A percentile compares a stretch with the other conserved stretches of the same genome.
phyloP scores from a whole-genome alignment of 2,888 invertebrate species.

The Ashinkailepas kermadecensis region DNA sequence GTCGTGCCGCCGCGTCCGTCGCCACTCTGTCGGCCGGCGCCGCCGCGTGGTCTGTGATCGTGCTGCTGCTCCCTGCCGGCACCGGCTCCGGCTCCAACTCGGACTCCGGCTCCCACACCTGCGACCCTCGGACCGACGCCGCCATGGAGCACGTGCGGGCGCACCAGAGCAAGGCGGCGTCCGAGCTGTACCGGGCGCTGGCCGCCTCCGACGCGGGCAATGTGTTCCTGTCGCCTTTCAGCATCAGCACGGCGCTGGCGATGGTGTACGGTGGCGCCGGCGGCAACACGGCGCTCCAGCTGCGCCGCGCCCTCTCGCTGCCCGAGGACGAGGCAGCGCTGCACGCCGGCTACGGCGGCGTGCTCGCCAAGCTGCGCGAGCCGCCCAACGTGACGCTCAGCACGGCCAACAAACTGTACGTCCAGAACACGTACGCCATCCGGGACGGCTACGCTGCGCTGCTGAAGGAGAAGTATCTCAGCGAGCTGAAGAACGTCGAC shows the following conservation, averaged over 20 bases:
- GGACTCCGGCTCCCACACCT: background rate
- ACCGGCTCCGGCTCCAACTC: background rate
- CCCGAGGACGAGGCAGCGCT: background rate
- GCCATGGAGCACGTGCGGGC: background rate
- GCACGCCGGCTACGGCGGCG: background rate
- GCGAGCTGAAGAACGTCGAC: conserved; percentile 45
- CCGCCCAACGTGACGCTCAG: conserved; percentile 56
- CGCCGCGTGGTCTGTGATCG: background rate
- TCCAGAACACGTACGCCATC: conserved; percentile 49
- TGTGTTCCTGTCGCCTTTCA: conserved; percentile 80
- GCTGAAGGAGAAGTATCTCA: conserved; percentile 54
- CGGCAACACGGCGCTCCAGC: conserved; percentile 58
- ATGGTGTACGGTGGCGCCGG: conserved; percentile 70
- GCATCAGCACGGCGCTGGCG: conserved; percentile 68
- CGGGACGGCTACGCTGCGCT: conserved; percentile 50
- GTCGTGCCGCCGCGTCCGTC: background rate
- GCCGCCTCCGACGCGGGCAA: conserved; percentile 44
- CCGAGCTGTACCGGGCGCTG: background rate
- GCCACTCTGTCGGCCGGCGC: background rate
- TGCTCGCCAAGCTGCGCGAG: conserved; percentile 21
- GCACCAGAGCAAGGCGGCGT: background rate
- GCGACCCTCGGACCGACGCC: background rate
- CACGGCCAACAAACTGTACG: conserved; percentile 69
- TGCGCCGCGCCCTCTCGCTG: conserved; percentile 56
- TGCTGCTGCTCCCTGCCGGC: background rate